These are phyloP conservation scores for Chrysocyon brachyurus DNA, from an alignment of 2,797 vertebrate genomes.

Conservation along the genomic window DNA sequence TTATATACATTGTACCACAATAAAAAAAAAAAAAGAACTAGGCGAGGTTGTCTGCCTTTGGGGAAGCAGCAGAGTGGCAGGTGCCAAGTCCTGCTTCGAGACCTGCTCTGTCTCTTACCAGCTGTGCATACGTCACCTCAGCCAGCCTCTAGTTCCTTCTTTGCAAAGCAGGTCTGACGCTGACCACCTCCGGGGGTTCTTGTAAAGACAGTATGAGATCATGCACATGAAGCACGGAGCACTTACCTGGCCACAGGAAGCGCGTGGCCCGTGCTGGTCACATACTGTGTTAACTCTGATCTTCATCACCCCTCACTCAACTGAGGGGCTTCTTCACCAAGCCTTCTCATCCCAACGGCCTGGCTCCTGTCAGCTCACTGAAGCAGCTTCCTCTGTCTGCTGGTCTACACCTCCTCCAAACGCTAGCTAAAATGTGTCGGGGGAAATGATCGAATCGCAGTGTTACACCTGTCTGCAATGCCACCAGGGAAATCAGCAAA, in stretches of 20 bases:
- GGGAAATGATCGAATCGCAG: neutral
- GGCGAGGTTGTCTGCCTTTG: neutral
- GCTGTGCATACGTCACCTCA: rapidly evolving
- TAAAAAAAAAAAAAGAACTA: neutral
- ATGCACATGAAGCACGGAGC: neutral
- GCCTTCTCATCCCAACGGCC: rapidly evolving
- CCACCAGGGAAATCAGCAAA: neutral
- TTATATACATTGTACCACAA: neutral
- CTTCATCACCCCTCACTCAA: rapidly evolving
- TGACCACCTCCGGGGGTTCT: neutral
- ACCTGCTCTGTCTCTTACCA: neutral
- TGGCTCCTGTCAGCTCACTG: neutral
- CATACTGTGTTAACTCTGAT: neutral
- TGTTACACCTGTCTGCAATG: neutral
- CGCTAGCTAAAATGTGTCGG: neutral
- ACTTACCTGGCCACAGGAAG: neutral
- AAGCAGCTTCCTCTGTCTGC: rapidly evolving
- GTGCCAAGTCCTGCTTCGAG: neutral
- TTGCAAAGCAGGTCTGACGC: neutral
- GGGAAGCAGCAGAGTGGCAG: neutral
- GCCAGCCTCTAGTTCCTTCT: neutral
- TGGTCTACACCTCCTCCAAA: neutral
- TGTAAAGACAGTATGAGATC: neutral
- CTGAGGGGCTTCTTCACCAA: neutral
- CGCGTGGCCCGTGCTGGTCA: neutral